These are phyloP conservation scores for Microcebus griseorufus DNA, from an alignment of 2,113 vertebrate species.

Conservation along the genomic window DNA sequence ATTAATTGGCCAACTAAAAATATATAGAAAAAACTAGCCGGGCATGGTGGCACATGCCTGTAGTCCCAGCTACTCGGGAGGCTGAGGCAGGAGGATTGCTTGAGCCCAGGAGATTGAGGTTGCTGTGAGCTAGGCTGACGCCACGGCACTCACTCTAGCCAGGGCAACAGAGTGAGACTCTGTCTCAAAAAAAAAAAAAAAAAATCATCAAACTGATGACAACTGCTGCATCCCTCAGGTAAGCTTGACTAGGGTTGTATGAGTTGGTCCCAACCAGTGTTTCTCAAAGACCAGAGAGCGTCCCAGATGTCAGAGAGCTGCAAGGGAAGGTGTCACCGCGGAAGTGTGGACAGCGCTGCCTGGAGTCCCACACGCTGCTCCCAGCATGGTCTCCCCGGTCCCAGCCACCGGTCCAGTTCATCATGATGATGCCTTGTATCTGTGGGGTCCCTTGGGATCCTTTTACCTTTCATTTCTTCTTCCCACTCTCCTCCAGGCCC, in stretches of 20 bases:
- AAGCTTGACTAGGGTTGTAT: neutral
- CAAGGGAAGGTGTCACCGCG: neutral
- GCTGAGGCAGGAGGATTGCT: no score
- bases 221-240: neutral
- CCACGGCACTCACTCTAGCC: no score
- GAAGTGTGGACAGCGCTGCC: accelerated
- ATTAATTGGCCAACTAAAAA: no score
- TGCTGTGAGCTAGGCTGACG: no score
- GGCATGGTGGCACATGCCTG: no score
- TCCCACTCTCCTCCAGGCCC: neutral
- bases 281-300: neutral
- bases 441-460: neutral
- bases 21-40: no score
- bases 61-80: no score
- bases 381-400: neutral
- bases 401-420: neutral
- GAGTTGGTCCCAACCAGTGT: neutral
- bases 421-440: neutral
- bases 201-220: neutral
- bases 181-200: neutral
- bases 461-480: conserved; percentile 25
- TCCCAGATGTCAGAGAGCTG: neutral
- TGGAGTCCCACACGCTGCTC: neutral
- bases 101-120: no score
- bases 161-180: no score